Conservation (phyloP, 2,888 invertebrate genomes). For the Cremastinae sp. region DNA sequence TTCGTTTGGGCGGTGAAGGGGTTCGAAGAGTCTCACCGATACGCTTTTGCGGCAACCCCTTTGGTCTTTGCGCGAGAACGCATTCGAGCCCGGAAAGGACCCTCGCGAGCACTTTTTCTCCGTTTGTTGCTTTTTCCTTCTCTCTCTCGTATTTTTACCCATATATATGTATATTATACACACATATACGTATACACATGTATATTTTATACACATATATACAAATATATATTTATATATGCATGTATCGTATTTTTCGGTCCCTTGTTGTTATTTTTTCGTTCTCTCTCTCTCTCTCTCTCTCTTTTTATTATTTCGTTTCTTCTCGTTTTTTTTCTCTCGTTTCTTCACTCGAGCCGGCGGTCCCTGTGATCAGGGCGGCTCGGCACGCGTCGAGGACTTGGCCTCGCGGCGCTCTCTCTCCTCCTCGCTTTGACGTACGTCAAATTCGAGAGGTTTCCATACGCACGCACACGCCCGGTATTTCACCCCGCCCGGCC, state of each 20-base stretch:
- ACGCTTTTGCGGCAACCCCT: slow-evolving; percentile 62
- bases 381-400: slow-evolving; percentile 79
- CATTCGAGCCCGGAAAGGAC: slow-evolving; percentile 71
- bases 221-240: too few species aligned
- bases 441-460: slow-evolving; percentile 69
- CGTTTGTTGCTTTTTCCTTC: slow-evolving; percentile 27
- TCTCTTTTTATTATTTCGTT: background rate
- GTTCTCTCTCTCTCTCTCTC: slow-evolving; percentile 2
- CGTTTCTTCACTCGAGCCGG: slow-evolving; percentile 49
- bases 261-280: slow-evolving; percentile 22
- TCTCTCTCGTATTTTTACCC: too few species aligned
- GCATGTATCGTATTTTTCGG: too few species aligned
- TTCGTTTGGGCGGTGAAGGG: background rate
- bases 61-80: slow-evolving; percentile 66
- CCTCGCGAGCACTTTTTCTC: slow-evolving; percentile 62
- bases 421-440: slow-evolving; percentile 75
- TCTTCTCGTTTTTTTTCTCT: slow-evolving; percentile 36
- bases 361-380: slow-evolving; percentile 78
- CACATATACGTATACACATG: too few species aligned
- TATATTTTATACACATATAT: too few species aligned
- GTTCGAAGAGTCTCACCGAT: slow-evolving; percentile 31
- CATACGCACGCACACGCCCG: background rate
- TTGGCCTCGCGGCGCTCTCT: slow-evolving; percentile 76
- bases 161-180: too few species aligned
- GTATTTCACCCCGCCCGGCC: slow-evolving; percentile 1